Evolutionary conservation across 2,113 vertebrate species (phyloP), one percentile per base, ranked within the genome.

Genomic region (Bubalus kerabau): DNA sequence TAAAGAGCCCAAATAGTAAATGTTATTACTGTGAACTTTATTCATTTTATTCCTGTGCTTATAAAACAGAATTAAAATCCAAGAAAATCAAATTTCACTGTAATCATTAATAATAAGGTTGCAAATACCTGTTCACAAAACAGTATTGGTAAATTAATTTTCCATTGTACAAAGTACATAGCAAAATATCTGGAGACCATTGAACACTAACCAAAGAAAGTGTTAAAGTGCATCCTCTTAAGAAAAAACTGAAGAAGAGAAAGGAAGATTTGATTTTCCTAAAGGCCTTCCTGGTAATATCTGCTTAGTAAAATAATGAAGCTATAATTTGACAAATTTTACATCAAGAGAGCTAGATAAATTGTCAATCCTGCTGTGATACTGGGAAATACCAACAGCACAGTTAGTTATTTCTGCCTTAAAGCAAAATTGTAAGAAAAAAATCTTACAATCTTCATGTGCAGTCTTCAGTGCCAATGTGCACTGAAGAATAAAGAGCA

Each of bases 1-100:
- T 99, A 98, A 56, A 98, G 98, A 52, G 80, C 67, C 99, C 98
- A 96, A 52, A 52, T 52, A 97, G 40, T 46, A 32, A 80, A 28
- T n/a, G 2, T 96, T 74, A 94, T 60, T 67, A 11, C 60, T 4
- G 0, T 32, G 46, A 19, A 4, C 32, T 56, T 56, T 93, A 87
- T 81, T 57, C 57, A 71, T 46, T 30, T 16, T 30, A 32, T n/a
- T 32, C 17, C 9, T 50, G 56, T 11, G 40, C 48, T 91, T 95
- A 36, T 32, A 67, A 2, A 64, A 80, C 0, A 67, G 23, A 80
- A 36, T 36, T 67, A 36, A 80, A 67, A 67, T 67, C 19, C 3
- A 36, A 46, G 50, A 76, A 78, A 94, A 30, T 30, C 32, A 21
- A 52, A 95, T 67, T 56, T 48, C 16, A 54, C 46, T 97, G 96